Base-by-base conservation (phyloP, 2,888 invertebrate species). In the Lycophotia porphyrea region DNA sequence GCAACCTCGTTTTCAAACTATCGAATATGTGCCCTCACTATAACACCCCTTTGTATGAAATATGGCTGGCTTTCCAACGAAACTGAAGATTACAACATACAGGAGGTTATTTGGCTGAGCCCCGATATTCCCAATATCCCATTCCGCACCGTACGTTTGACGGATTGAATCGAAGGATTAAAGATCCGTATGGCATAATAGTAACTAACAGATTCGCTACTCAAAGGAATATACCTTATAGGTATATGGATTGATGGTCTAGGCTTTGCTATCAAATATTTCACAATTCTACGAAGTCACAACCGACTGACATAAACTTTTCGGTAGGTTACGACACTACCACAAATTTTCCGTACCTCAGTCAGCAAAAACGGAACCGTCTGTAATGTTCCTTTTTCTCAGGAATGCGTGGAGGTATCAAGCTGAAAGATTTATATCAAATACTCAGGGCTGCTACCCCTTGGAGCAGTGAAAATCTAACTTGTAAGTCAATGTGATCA, bases 71-170 rank as follows among this genome's bases (percentile, higher is more conserved):
- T 64, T 79, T 39, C 27, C 55, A 64, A 47, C 72, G 15, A 21
- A 18, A 8, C n/a, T 64, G 63, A 55, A 55, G 47, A 80, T 39
- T 47, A 27, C 39, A 27, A 15, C 15, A n/a, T 0, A 44, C 47
- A 73, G 55, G 15, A 15, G 55, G 63, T 80, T 79, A 77, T 79
- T 79, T 80, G 47, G 34, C 34, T 80, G 15, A 80, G 63, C 55
- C 39, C 44, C 73, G 77, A 80, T 78, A 73, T 80, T 80, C 47
- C 73, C 80, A 80, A 78, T 80, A 78, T 73, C 47, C 73, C 27
- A 80, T 64, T 27, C 11, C 13, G 47, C 8, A 42, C 24, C 34
- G 15, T n/a, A 39, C 36, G 72, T 47, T 55, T 72, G 63, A 79
- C 8, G 72, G 27, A 63, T 63, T 39, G n/a, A 63, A 63, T 44